phyloP scores from a whole-genome alignment of 2,113 vertebrate genomes.

The zebrafish (Danio rerio) region GRCz12tu NC_133200.1:37611501-37612000 shows the following conservation, averaged over 20 bases:
- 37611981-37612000: constrained; percentile 96
- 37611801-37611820: constrained; percentile 78
- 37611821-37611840: background rate
- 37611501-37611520: constrained; percentile 95
- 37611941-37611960: constrained; percentile 96
- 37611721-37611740: constrained; percentile 96
- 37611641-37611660: background rate
- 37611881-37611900: constrained; percentile 77
- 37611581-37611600: constrained; percentile 77
- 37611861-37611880: background rate
- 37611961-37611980: constrained; percentile 94
- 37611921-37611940: constrained; percentile 92
- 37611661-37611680: background rate
- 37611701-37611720: constrained; percentile 93
- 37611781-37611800: constrained; percentile 98
- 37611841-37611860: background rate
- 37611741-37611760: constrained; percentile 90
- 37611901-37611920: constrained; percentile 99
- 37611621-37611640: background rate
- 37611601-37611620: background rate
- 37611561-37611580: constrained; percentile 97
- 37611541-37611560: constrained; percentile 95
- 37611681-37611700: constrained; percentile 97
- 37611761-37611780: constrained; percentile 92
- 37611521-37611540: constrained; percentile 94